Conservation (phyloP, 2,797 vertebrate genomes). For the Melanotaenia boesemani region DNA sequence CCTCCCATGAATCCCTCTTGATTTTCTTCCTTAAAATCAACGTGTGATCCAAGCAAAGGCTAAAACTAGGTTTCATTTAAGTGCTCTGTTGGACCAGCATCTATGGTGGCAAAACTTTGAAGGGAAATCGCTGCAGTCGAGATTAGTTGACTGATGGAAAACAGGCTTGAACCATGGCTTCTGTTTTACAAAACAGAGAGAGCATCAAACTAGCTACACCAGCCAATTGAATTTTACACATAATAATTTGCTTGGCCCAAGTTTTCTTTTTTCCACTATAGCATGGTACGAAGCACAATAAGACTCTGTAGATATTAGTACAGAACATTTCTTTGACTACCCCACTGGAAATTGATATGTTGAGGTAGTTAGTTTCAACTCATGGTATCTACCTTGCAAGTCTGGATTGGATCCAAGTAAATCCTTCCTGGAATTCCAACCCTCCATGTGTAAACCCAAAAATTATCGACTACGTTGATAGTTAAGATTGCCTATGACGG, state of each 20-base stretch:
- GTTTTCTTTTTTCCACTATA: neutral
- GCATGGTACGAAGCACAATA: neutral
- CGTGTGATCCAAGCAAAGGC: constrained; percentile 43
- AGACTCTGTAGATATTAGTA: neutral
- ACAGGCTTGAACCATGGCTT: neutral
- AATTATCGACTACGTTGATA: neutral
- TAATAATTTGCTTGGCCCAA: neutral
- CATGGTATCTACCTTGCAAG: neutral
- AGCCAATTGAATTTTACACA: neutral
- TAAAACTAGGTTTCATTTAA: constrained; percentile 43
- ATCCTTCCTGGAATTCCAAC: too few relatives aligned
- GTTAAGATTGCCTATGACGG: neutral
- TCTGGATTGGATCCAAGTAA: neutral
- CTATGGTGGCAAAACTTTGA: constrained; percentile 4
- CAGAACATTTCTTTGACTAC: neutral
- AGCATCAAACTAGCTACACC: neutral
- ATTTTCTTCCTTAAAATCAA: constrained; percentile 40
- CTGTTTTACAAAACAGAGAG: neutral
- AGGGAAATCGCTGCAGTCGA: constrained; percentile 10
- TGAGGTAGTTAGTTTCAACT: neutral
- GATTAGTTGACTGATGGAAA: constrained; percentile 19
- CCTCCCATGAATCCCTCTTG: constrained; percentile 54
- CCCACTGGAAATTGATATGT: neutral
- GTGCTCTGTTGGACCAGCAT: constrained; percentile 22
- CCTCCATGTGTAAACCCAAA: neutral